Base-by-base conservation (phyloP, 2,797 vertebrate genomes). In the Sus cebifrons region DNA sequence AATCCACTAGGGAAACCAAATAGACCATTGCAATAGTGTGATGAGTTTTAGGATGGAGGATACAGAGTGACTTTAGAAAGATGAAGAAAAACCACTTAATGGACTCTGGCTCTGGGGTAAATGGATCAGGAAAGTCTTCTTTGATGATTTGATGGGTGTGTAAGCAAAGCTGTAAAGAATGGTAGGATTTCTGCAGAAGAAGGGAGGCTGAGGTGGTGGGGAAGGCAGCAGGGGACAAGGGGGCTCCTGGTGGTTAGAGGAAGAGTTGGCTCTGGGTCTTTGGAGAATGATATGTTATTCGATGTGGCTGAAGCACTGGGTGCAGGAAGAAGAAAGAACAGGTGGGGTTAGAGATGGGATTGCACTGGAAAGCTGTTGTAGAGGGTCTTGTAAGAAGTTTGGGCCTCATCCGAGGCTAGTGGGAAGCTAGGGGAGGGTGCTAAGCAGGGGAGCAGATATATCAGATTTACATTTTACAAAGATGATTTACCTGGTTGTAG, bases 171-270 rank as follows among this genome's bases (percentile, higher is more conserved):
- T 21, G 10, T 23, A 23, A 95, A 93, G 81, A 60, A 54, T 32
- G 25, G 56, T 52, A 71, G 29, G 10, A 52, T 82, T 83, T 94
- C 52, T 97, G 73, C 12, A 65, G 52, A 81, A 83, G 86, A 89
- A 17, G 27, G 25, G 49, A 89, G 71, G 25, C 10, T 29, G 3
- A 13, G 40, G 5, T 27, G 15, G 36, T 18, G 23, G 32, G 14
- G 14, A 81, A 7, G 3, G 16, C 6, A 15, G 23, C 9, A 5
- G 11, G 17, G n/a, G 23, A 62, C 12, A 23, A 71, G 64, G 56
- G 32, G 32, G 71, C n/a, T 84, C 9, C 70, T 71, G 81, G 74
- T 2, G 54, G 15, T 6, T 36, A 79, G 56, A 75, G 29, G 56
- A 85, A 58, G 56, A 44, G 3, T 40, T 74, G 27, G 17, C 17